These are phyloP conservation scores for Lasioglossum leucozonium DNA, from an alignment of 2,888 invertebrate genomes.

Conservation along the genomic window DNA sequence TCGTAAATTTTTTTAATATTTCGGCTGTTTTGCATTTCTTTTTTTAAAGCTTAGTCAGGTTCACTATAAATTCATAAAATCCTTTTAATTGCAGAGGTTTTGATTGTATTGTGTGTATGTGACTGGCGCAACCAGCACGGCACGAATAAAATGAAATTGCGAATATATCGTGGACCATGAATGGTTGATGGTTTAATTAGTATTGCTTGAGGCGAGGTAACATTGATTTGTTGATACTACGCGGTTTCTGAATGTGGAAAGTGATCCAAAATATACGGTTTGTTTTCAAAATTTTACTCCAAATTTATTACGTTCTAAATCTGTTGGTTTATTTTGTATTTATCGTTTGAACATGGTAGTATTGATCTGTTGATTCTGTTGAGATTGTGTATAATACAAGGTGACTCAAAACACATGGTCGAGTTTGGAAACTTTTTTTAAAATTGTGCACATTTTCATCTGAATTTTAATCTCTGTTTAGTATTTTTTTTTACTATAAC, in stretches of 20 bases:
- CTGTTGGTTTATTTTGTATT: background rate
- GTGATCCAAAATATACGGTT: background rate
- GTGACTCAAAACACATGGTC: background rate
- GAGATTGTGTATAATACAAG: background rate
- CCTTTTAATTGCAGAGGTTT: background rate
- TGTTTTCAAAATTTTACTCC: background rate
- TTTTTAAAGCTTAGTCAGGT: no score
- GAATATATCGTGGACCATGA: background rate
- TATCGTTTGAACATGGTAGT: background rate
- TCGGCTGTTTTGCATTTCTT: background rate
- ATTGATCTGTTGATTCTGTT: background rate
- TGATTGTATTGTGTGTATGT: background rate
- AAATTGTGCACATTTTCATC: background rate
- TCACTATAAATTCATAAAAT: background rate
- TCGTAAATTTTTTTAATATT: background rate
- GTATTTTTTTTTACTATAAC: background rate
- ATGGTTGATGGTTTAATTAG: background rate
- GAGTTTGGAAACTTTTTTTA: background rate
- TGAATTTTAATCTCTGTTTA: background rate
- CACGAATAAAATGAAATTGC: background rate
- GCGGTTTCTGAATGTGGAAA: background rate
- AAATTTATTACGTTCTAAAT: background rate
- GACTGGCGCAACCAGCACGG: background rate
- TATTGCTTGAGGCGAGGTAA: background rate
- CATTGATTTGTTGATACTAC: background rate